These are phyloP conservation scores for Hofmannophila pseudospretella DNA, from an alignment of 2,888 invertebrate genomes.

Conservation along the genomic window DNA sequence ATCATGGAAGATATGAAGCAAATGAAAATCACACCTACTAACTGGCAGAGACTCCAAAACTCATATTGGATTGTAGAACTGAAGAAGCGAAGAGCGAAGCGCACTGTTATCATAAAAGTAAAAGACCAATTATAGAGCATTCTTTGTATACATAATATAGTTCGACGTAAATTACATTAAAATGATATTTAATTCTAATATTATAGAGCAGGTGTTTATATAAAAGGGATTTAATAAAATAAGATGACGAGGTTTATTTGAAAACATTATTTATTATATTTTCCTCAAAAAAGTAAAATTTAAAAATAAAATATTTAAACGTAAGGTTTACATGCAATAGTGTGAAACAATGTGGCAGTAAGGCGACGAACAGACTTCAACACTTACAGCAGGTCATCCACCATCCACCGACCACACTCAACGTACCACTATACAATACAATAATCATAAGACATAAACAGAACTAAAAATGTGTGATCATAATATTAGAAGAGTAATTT, in stretches of 20 bases:
- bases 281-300: conserved; percentile 77
- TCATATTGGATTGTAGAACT: too few relatives aligned
- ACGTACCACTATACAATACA: conserved; percentile 43
- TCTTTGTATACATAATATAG: too few relatives aligned
- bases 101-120: too few relatives aligned
- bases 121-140: too few relatives aligned
- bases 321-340: conserved; percentile 65
- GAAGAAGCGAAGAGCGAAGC: too few relatives aligned
- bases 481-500: conserved; percentile 52
- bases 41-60: too few relatives aligned
- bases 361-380: not conserved
- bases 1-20: too few relatives aligned
- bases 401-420: conserved; percentile 30
- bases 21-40: too few relatives aligned
- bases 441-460: conserved; percentile 48
- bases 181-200: too few relatives aligned
- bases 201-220: too few relatives aligned
- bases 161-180: too few relatives aligned
- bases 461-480: conserved; percentile 67
- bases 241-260: conserved; percentile 43
- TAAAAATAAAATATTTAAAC: conserved; percentile 75
- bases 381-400: conserved; percentile 1
- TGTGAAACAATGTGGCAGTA: conserved; percentile 46
- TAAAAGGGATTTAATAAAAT: too few relatives aligned
- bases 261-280: conserved; percentile 77